Evolutionary conservation across 2,888 invertebrate species (phyloP).

Genomic region (Leucozona laternaria): DNA sequence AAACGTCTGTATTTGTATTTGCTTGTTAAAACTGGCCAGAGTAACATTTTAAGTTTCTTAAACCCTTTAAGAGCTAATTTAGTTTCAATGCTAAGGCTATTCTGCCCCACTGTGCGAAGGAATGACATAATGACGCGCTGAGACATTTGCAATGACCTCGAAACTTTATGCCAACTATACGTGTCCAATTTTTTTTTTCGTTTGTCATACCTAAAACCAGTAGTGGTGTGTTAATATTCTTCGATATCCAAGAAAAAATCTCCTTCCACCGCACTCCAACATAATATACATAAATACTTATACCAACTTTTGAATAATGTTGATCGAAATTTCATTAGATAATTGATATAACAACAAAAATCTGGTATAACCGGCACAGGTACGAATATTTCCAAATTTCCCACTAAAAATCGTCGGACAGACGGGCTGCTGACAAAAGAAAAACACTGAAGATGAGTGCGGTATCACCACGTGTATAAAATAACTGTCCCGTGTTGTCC

Average conservation of each 20-base stretch:
- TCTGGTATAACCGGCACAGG: conserved; percentile 72
- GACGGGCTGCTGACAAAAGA: conserved; percentile 24
- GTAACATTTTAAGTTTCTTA: neutral
- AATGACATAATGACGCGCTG: conserved; percentile 17
- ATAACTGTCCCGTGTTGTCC: conserved; percentile 59
- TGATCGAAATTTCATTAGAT: conserved; percentile 72
- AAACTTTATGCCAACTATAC: conserved; percentile 71
- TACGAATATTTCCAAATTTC: conserved; percentile 69
- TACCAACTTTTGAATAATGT: conserved; percentile 18
- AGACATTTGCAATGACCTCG: conserved; percentile 68
- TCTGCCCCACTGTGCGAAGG: neutral
- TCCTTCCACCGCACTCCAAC: conserved; percentile 1
- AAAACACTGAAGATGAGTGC: conserved; percentile 46
- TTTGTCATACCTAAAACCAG: conserved; percentile 5
- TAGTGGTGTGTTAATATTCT: conserved; percentile 28
- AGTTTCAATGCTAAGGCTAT: neutral
- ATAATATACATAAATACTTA: too few species aligned
- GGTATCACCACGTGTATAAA: conserved; percentile 62
- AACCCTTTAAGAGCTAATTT: neutral
- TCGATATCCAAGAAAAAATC: conserved; percentile 3
- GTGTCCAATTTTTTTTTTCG: conserved; percentile 13
- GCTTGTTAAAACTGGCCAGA: neutral
- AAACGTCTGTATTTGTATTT: neutral
- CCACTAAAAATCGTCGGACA: conserved; percentile 31
- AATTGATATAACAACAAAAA: conserved; percentile 70